Evolutionary conservation across 2,888 invertebrate genomes (phyloP).

Genomic region (Molanna angustata): DNA sequence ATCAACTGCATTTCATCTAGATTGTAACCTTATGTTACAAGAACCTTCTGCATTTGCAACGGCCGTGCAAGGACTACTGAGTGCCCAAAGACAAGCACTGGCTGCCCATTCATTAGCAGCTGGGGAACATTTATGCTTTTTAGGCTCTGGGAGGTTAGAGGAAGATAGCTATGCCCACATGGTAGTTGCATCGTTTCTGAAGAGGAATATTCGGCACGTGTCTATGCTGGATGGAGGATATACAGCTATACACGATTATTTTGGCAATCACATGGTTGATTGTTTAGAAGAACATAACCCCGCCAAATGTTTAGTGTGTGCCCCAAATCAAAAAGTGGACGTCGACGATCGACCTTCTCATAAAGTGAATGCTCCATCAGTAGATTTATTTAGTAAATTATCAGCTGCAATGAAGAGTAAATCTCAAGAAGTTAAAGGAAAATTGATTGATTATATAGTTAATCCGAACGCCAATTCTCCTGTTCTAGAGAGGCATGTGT

Average conservation of each 20-base stretch:
- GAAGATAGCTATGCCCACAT: conserved; percentile 96
- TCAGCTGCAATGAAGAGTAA: conserved; percentile 87
- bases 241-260: conserved; percentile 76
- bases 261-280: conserved; percentile 75
- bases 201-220: conserved; percentile 89
- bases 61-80: conserved; percentile 87
- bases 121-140: conserved; percentile 85
- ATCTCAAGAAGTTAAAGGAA: conserved; percentile 88
- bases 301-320: conserved; percentile 78
- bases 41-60: conserved; percentile 93
- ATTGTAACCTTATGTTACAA: conserved; percentile 95
- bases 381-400: conserved; percentile 78
- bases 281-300: conserved; percentile 84
- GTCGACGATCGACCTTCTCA: conserved; percentile 34
- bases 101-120: conserved; percentile 84
- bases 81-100: conserved; percentile 84
- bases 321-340: conserved; percentile 50
- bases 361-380: conserved; percentile 50
- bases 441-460: conserved; percentile 89
- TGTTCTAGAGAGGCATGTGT: conserved; percentile 76
- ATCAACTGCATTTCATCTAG: conserved; percentile 96
- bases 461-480: conserved; percentile 68
- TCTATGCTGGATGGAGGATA: conserved; percentile 92
- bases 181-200: conserved; percentile 96
- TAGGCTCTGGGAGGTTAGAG: conserved; percentile 91